Percentiles rank a stretch among this genome's conserved stretches.
These are phyloP conservation scores for Crossocerus cetratus DNA, from an alignment of 2,888 invertebrate genomes.

Conservation along the genomic window DNA sequence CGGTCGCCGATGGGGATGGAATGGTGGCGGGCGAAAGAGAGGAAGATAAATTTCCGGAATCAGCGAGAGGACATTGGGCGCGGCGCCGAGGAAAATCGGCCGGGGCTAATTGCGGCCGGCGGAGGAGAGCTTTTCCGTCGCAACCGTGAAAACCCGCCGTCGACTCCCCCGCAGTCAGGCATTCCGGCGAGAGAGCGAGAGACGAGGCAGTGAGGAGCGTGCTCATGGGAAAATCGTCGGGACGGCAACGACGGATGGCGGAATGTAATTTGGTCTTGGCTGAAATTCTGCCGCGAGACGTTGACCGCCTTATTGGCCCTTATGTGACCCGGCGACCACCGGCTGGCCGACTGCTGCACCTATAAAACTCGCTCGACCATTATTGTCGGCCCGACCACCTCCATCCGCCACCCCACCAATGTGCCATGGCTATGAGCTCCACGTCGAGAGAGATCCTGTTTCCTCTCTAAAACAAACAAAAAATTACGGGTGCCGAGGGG, in stretches of 20 bases:
- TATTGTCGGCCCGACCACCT: slow-evolving; percentile 64
- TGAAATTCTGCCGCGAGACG: slow-evolving; percentile 66
- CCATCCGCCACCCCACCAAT: slow-evolving; percentile 30
- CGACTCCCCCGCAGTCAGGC: slow-evolving; percentile 20
- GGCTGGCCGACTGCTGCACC: slow-evolving; percentile 65
- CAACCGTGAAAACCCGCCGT: slow-evolving; percentile 36
- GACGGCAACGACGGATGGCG: slow-evolving; percentile 55
- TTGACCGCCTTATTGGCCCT: slow-evolving; percentile 67
- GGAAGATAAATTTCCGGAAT: slow-evolving; percentile 60
- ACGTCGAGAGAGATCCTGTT: slow-evolving; percentile 35
- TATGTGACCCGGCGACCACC: slow-evolving; percentile 52
- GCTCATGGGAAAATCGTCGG: slow-evolving; percentile 36
- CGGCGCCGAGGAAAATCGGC: slow-evolving; percentile 58
- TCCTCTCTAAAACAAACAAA: slow-evolving; percentile 33
- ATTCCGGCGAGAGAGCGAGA: slow-evolving; percentile 50
- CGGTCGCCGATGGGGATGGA: slow-evolving; percentile 9
- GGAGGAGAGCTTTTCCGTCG: slow-evolving; percentile 26
- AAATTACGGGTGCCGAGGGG: background rate
- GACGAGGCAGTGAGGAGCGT: slow-evolving; percentile 6
- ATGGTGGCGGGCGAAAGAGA: slow-evolving; percentile 16
- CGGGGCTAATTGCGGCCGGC: slow-evolving; percentile 58
- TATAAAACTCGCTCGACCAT: slow-evolving; percentile 70
- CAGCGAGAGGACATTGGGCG: slow-evolving; percentile 48
- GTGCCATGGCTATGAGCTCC: slow-evolving; percentile 16
- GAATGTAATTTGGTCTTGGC: slow-evolving; percentile 75